Evolutionary conservation across 2,888 invertebrate genomes (phyloP), one percentile per base, ranked within the genome.

Genomic region (Brenthis daphne): DNA sequence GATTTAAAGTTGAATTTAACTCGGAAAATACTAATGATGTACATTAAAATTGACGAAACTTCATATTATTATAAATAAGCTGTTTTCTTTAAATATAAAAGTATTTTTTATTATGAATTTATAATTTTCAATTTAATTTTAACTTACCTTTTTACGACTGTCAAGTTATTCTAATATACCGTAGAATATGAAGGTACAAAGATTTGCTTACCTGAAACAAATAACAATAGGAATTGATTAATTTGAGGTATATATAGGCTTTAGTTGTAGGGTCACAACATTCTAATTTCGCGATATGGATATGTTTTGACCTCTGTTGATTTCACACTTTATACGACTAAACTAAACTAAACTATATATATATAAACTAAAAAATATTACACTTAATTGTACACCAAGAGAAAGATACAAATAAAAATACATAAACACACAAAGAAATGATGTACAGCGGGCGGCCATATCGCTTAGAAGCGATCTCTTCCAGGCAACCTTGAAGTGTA

Each of bases 161-260:
- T 58, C 29, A 67, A 57, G 63, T 50, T 55, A 69, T 65, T 64
- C 57, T 55, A 70, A 66, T 56, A 60, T 58, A 70, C 56, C 58
- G 66, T 57, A 68, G 56, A 60, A 68, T 63, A 66, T 54, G 68
- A 60, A 68, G 55, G 70, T 67, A 65, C 60, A 61, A 69, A 65
- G 48, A 77, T 81, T 75, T 75, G 76, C 84, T 87, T 86, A 87
- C 87, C 87, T 87, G 86, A 77, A 87, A 85, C 81, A 85, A 85
- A 82, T 76, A 80, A 85, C 70, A 77, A 77, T 81, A 77, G 37
- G 37, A 58, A 69, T 56, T 70, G 69, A 72, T 68, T 72, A 70
- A 63, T 70, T 65, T 37, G 57, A 53, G 57, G 64, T 51, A 72
- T 63, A 69, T 71, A 53, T 58, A 56, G 33, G 61, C 58, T 65